Evolutionary conservation across 2,888 invertebrate genomes (phyloP), one percentile per base, ranked within the genome.

Genomic region (Diogma glabrata): DNA sequence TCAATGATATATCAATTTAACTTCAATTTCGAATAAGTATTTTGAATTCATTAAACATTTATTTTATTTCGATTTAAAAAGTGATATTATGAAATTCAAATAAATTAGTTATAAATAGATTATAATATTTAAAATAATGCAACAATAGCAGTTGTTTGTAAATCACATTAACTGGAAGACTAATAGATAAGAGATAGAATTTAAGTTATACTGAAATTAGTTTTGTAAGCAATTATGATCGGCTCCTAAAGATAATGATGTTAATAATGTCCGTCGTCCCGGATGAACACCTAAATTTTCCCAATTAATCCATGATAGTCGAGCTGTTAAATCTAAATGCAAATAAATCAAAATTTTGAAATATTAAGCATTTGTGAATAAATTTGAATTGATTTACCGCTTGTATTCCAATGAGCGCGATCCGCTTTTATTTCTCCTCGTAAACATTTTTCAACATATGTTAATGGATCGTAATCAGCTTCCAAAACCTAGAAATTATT

Each of bases 301-400:
- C 97, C 97, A 99, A 65, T 96, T 95, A 60, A 99, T 96, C 97
- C 97, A 99, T 0, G 94, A 94, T 23, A 99, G 74, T 51, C 97
- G 77, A 0, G 97, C 96, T 1, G 96, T 94, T 58, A 99, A 73
- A 79, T 97, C 97, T 97, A 12, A 17, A 38, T 28, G 4, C 14
- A 30, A 14, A 19, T 49, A 49, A 46, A 24, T n/a, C 16, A 16
- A 46, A 2, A 4, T 14, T 14, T 23, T 22, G 20, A 12, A 19
- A 47, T 28, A 28, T n/a, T n/a, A n/a, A n/a, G n/a, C n/a, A n/a
- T n/a, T n/a, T 6, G 6, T 26, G 6, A 8, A 8, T 10, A 6
- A 47, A 47, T 51, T 38, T 8, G 19, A 50, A 48, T 30, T 46
- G 28, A 54, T 70, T 74, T 70, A 94, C 95, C 95, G 63, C 94